phyloP scores from a whole-genome alignment of 2,888 invertebrate genomes.

The Lasioglossum figueresi region DNA sequence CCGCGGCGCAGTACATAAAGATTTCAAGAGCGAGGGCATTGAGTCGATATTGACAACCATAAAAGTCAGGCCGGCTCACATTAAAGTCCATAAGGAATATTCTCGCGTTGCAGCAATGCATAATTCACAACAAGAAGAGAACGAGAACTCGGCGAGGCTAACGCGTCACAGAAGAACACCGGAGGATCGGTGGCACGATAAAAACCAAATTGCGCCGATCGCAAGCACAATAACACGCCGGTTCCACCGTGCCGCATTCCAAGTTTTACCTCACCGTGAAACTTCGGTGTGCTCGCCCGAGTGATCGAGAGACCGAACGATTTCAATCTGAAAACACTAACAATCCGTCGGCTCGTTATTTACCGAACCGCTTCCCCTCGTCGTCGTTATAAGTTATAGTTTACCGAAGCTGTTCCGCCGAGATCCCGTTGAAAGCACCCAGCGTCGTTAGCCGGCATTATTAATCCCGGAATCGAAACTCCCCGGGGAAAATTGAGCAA shows the following conservation, averaged over 20 bases:
- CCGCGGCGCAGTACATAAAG: neutral
- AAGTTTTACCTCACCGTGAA: neutral
- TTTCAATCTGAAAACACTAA: constrained; percentile 39
- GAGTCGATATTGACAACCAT: neutral
- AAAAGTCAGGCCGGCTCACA: neutral
- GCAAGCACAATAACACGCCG: neutral
- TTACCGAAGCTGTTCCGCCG: neutral
- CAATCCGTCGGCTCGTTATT: constrained; percentile 40
- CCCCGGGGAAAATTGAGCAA: constrained; percentile 20
- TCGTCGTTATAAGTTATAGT: constrained; percentile 25
- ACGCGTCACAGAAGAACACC: constrained; percentile 9
- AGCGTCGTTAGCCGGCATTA: constrained; percentile 19
- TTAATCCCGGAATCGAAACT: constrained; percentile 33
- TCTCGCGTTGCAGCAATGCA: neutral
- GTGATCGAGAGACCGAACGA: constrained; percentile 10
- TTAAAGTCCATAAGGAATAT: neutral
- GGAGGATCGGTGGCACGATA: neutral
- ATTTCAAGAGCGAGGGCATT: neutral
- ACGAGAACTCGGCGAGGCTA: neutral
- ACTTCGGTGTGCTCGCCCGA: constrained; percentile 20
- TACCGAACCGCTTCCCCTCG: constrained; percentile 34
- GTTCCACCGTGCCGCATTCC: constrained; percentile 6
- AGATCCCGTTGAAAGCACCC: neutral
- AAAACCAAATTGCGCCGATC: constrained; percentile 7
- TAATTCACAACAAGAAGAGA: neutral